Conservation (phyloP, 2,113 vertebrate species). For the Ceratotherium simum region DNA sequence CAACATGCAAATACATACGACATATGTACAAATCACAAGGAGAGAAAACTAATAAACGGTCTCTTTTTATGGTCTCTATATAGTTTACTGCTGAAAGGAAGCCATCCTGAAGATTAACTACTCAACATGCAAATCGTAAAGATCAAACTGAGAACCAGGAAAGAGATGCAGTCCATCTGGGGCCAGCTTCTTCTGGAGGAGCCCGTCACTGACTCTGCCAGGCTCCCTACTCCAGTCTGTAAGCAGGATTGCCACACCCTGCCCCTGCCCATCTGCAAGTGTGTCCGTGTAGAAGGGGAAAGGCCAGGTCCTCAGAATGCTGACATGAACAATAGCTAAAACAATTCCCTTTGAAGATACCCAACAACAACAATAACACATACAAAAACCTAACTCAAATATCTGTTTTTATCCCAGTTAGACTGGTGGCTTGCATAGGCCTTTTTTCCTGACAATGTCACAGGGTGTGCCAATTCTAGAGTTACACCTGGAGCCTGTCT, state of each 20-base stretch:
- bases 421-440: no score
- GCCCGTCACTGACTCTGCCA: background rate
- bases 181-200: background rate
- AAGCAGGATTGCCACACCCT: background rate
- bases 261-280: rapidly evolving
- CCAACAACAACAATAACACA: background rate
- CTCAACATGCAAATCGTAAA: background rate
- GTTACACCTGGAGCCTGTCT: background rate
- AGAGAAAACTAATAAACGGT: background rate
- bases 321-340: background rate
- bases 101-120: background rate
- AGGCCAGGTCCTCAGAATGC: no score
- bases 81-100: background rate
- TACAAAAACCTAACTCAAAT: background rate
- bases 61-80: background rate
- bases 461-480: no score
- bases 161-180: background rate
- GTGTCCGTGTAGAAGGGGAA: background rate
- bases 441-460: background rate
- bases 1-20: rapidly evolving
- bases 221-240: background rate
- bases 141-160: background rate
- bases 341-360: background rate
- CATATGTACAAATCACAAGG: background rate
- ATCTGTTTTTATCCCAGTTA: background rate